These are phyloP conservation scores for Cettia cetti DNA, from an alignment of 2,113 vertebrate genomes.

Conservation along the genomic window DNA sequence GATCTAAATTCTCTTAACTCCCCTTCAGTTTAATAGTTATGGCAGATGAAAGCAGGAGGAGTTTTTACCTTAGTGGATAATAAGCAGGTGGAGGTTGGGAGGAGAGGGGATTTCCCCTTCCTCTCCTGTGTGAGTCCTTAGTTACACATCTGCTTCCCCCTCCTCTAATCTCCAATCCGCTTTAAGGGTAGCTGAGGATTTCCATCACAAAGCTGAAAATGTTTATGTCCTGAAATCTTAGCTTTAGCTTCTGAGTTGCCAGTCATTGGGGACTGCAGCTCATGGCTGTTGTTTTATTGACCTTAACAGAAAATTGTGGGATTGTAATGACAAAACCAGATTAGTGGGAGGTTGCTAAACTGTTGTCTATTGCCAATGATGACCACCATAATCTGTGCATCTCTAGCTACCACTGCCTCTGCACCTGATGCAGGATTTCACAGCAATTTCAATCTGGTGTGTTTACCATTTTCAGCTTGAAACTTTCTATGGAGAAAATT, in stretches of 20 bases:
- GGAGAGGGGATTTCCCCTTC: background rate
- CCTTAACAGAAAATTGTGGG: background rate
- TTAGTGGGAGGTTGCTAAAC: background rate
- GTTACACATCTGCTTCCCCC: constrained; percentile 24
- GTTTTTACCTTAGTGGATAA: background rate
- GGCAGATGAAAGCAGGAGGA: background rate
- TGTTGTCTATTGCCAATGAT: background rate
- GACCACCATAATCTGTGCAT: background rate
- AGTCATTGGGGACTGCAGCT: background rate
- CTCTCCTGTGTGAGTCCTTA: background rate
- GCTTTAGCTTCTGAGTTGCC: background rate
- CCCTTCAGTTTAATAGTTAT: background rate
- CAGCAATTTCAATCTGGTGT: background rate
- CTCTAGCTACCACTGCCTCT: background rate
- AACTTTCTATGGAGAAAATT: background rate
- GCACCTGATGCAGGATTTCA: background rate
- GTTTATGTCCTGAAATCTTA: constrained; percentile 10
- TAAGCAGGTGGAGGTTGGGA: background rate
- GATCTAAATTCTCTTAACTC: background rate
- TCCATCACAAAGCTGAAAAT: background rate
- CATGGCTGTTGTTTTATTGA: background rate
- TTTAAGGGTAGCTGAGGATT: constrained; percentile 26
- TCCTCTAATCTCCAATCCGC: constrained; percentile 27
- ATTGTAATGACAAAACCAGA: background rate
- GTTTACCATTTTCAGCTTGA: background rate